Percentiles rank a stretch among this genome's conserved stretches.
phyloP scores from a whole-genome alignment of 2,113 vertebrate genomes.

The Protomyctophum bolini region DNA sequence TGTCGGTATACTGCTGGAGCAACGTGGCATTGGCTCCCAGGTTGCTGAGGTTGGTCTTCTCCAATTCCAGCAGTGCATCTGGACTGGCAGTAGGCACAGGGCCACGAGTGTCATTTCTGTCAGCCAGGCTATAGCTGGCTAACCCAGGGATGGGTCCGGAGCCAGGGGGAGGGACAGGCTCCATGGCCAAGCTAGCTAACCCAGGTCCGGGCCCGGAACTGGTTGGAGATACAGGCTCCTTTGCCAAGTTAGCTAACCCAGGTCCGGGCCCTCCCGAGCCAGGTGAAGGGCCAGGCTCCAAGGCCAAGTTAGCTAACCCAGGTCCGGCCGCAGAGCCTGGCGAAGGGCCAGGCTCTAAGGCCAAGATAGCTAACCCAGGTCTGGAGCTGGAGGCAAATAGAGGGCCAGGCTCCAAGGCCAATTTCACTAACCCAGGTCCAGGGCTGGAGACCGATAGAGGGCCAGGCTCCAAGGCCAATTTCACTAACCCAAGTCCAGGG shows the following conservation, averaged over 20 bases:
- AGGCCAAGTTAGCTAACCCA: neutral
- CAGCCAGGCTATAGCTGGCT: constrained; percentile 64
- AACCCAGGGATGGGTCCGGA: constrained; percentile 31
- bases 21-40: constrained; percentile 81
- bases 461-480: neutral
- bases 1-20: constrained; percentile 79
- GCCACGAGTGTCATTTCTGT: constrained; percentile 49
- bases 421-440: too few species aligned
- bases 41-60: constrained; percentile 80
- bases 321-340: too few species aligned
- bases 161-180: too few species aligned
- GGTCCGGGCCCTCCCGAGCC: constrained; percentile 27
- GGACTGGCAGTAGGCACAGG: constrained; percentile 60
- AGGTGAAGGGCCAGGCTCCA: constrained; percentile 20
- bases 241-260: too few species aligned
- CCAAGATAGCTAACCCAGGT: constrained; percentile 48
- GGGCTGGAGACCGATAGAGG: too few species aligned
- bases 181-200: too few species aligned
- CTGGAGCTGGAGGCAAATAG: neutral
- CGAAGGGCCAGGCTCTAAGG: constrained; percentile 38
- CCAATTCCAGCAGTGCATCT: constrained; percentile 72
- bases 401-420: too few species aligned
- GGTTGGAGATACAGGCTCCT: too few species aligned
- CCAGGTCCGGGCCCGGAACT: too few species aligned
- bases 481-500: constrained; percentile 47